Evolutionary conservation across 2,888 invertebrate genomes (phyloP), one percentile per base, ranked within the genome.

Genomic region (Troides aeacus): DNA sequence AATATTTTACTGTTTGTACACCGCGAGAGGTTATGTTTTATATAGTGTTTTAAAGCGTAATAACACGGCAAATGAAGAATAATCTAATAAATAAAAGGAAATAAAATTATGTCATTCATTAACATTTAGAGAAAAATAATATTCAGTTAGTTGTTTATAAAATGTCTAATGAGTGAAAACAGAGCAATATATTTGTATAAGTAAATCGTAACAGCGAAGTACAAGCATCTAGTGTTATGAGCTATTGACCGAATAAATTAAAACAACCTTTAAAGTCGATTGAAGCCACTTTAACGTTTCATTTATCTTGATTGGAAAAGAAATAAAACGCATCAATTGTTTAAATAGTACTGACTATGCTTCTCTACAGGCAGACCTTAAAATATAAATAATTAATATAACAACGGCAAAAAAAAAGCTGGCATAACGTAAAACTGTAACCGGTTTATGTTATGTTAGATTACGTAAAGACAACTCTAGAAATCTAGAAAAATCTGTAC

Each of bases 1-100:
- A 66, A 66, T 36, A 46, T 17, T 50, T 53, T 50, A 66, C 23
- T n/a, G 50, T 50, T 60, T 59, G n/a, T 66, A 60, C 66, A 53
- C 53, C 10, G 59, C 21, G 39, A 18, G 4, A 36, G 21, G 39
- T 57, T 56, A 12, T 24, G 53, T 53, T 63, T 30, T 24, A 15
- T 23, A 12, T 21, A 8, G 21, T 58, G 12, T 30, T 30, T 30
- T 30, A 30, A 30, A 30, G 30, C 30, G 3, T 30, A 30, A 30
- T 30, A 30, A 30, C 30, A 30, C 3, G 30, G 30, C 30, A 30
- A 30, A 30, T 30, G 30, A 3, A 3, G 3, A 30, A 30, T 30
- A 2, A 30, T 30, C 5, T 4, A 30, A 30, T 30, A 5, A 30
- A 30, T 30, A 30, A 30, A 30, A 30, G 30, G 3, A 30, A 30